Conservation (phyloP, 2,797 vertebrate species). For the Valencia hispanica region DNA sequence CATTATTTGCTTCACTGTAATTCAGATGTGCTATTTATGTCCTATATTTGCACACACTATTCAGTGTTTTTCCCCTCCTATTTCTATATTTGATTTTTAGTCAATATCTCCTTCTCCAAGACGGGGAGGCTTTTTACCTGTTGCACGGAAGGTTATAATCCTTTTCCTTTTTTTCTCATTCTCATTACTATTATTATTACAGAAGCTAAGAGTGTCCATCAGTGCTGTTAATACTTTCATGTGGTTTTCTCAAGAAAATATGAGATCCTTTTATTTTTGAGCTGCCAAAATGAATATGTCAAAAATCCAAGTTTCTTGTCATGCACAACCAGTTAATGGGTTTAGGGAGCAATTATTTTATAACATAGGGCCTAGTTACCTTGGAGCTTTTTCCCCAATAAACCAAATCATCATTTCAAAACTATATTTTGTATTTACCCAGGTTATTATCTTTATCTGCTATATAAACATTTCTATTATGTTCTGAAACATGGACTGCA, state of each 20-base stretch:
- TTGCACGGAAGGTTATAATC: conserved; percentile 75
- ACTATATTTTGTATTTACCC: not conserved
- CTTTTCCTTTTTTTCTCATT: not conserved
- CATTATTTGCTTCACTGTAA: not conserved
- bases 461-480: too few relatives aligned
- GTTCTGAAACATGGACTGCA: too few relatives aligned
- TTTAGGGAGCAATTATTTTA: not conserved
- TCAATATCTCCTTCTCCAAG: conserved; percentile 79
- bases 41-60: not conserved
- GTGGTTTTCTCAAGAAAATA: not conserved
- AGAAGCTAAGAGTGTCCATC: not conserved
- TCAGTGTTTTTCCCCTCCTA: not conserved
- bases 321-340: not conserved
- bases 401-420: not conserved
- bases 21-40: not conserved
- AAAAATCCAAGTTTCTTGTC: not conserved
- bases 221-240: not conserved
- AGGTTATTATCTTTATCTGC: not conserved
- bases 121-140: conserved; percentile 61
- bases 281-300: not conserved
- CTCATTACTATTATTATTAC: not conserved
- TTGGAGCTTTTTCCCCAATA: not conserved
- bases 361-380: not conserved
- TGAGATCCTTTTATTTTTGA: not conserved
- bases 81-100: conserved; percentile 71